Base-by-base conservation (phyloP, 2,888 invertebrate genomes). In the Drosophila mimetica region DNA sequence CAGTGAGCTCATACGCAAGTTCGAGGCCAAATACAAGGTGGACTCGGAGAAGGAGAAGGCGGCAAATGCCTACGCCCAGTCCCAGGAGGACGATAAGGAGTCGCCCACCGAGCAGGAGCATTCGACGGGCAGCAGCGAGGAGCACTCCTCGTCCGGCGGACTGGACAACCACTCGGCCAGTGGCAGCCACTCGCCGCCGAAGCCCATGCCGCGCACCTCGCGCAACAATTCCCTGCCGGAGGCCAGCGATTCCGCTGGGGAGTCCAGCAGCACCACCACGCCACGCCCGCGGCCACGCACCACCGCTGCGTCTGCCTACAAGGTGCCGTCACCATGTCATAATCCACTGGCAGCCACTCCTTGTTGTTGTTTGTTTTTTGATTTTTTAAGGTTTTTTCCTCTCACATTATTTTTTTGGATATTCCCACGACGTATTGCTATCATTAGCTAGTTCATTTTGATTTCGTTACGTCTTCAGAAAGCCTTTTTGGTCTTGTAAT, bases 131-230 rank as follows among this genome's bases (percentile, higher is more conserved):
- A 90, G 91, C 75, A 90, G 91, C 58, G 90, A 89, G 61, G 89
- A 91, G 74, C 88, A 88, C 8, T 79, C 90, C 28, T 89, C 89
- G 1, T 84, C 82, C n/a, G 80, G 51, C 0, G 86, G 66, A 1
- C 30, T 78, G 63, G 85, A 84, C 53, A 76, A 75, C 18, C 76
- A 79, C 50, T 76, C 89, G 67, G 75, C 77, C 13, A 77, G 88
- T n/a, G 77, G 87, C 50, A 76, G 74, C 7, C 74, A 77, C 14
- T 93, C 94, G 47, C 95, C 95, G 1, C 96, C 96, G 0, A 96
- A 96, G 90, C 96, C 97, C 13, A 92, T 96, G 92, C 96, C 97
- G 0, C 93, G 96, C 80, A 95, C 95, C 0, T 96, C 94, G 44
- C 93, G 95, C 81, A 93, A 94, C 41, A 94, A 94, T 83, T 95